Base-by-base conservation (phyloP, 2,888 invertebrate genomes). In the Drosophila lacicola region DNA sequence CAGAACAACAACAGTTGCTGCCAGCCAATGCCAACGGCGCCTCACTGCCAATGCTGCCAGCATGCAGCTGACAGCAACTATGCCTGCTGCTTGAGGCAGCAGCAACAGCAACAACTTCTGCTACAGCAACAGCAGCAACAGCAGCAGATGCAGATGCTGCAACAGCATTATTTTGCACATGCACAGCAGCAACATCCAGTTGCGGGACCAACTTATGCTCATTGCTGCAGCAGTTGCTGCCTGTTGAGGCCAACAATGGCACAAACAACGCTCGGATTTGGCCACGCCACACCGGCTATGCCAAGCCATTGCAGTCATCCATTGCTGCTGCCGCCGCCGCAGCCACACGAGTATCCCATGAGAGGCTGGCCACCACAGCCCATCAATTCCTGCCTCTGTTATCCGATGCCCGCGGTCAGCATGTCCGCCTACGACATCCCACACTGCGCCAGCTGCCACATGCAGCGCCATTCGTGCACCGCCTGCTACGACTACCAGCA, bases 1-100 rank as follows among this genome's bases (percentile, higher is more conserved):
- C 80, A 9, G 55, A 66, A 55, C 55, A 62, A 9, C 57, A 66
- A 57, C 53, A 62, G 49, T 41, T 73, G 69, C 57, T 84, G 61
- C 13, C 34, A 36, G 19, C 49, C 42, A 11, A 13, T 46, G 45
- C 39, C 66, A 41, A 13, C 46, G n/a, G 11, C 46, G 19, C 13
- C 37, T 39, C 46, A 14, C 33, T 42, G 37, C 25, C 33, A 41
- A 10, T 63, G 25, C 49, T 61, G 37, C 17, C 53, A 49, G 42
- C 19, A 21, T 10, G 14, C 50, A 29, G 21, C 17, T 4, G 29
- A 29, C 9, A 46, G 29, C 10, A 44, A 34, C 6, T 56, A 29
- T 17, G 11, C 6, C 10, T 55, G 50, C 39, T 50, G 29, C 33
- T 9, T 36, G 2, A 17, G 11, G 10, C 17, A 19, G 34, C 46